These are phyloP conservation scores for Aegypius monachus DNA, from an alignment of 2,113 vertebrate genomes.

Conservation along the genomic window DNA sequence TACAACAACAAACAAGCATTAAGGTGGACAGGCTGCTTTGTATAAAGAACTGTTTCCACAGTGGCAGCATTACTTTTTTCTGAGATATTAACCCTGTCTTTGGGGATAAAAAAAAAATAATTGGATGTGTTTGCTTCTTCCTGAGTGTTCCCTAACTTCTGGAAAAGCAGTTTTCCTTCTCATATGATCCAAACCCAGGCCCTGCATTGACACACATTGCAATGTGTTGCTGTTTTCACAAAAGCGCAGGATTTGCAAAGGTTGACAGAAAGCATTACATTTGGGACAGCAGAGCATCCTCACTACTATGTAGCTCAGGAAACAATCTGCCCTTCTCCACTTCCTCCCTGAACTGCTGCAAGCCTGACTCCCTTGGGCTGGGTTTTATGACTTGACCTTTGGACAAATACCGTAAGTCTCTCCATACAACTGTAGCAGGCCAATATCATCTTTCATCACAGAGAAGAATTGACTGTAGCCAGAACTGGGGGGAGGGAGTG, in stretches of 20 bases:
- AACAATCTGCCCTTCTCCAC: neutral
- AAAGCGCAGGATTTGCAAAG: neutral
- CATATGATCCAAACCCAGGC: neutral
- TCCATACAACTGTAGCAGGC: neutral
- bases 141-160: neutral
- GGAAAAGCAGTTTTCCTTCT: neutral
- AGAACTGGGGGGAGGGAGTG: neutral
- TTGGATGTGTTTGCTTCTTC: neutral
- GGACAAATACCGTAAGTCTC: neutral
- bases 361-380: neutral
- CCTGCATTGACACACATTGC: accelerated
- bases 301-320: neutral
- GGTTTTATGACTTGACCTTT: neutral
- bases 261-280: neutral
- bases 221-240: neutral
- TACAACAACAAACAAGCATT: neutral
- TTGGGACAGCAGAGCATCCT: neutral
- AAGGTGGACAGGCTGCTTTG: neutral
- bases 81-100: neutral
- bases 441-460: neutral
- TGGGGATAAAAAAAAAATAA: neutral
- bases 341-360: neutral
- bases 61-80: neutral
- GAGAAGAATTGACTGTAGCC: neutral
- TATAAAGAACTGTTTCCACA: neutral